These are phyloP conservation scores for Halichoeres trimaculatus DNA, from an alignment of 2,113 vertebrate species.

Conservation along the genomic window DNA sequence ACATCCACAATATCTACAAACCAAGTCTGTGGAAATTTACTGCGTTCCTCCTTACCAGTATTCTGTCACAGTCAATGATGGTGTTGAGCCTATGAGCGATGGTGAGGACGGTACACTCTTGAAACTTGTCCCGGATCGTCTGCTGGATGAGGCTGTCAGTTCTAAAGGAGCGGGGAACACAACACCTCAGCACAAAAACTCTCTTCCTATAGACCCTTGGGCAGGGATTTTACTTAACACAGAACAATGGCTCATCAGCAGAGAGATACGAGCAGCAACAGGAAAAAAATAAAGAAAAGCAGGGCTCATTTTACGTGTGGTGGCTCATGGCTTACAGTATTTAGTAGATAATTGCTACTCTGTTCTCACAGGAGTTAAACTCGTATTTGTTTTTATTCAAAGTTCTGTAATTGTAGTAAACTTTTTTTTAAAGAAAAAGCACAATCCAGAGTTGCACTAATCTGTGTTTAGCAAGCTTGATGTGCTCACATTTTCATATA, in stretches of 20 bases:
- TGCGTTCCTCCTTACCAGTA: slow-evolving; percentile 87
- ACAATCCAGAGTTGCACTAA: too few species aligned
- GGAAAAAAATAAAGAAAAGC: background rate
- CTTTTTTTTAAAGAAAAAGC: too few species aligned
- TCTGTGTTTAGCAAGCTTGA: background rate
- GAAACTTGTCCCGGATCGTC: slow-evolving; percentile 94
- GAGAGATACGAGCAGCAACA: slow-evolving; percentile 57
- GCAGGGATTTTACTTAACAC: slow-evolving; percentile 76
- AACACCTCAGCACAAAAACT: slow-evolving; percentile 73
- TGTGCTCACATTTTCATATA: background rate
- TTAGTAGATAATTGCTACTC: too few species aligned
- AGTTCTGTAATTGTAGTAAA: too few species aligned
- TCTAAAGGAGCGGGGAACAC: slow-evolving; percentile 85
- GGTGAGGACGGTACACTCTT: slow-evolving; percentile 92
- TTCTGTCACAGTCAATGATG: slow-evolving; percentile 93
- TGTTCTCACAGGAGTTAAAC: too few species aligned
- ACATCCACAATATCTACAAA: background rate
- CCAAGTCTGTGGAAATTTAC: slow-evolving; percentile 49
- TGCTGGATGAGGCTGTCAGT: slow-evolving; percentile 94
- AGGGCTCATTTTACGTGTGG: too few species aligned
- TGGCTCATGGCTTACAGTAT: too few species aligned
- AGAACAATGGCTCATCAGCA: slow-evolving; percentile 72
- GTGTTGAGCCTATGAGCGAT: slow-evolving; percentile 95
- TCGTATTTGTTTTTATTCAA: too few species aligned
- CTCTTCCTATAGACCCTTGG: slow-evolving; percentile 70